Evolutionary conservation across 1,140 invertebrate species (phyloP), one percentile per base, ranked within the genome.

Genomic region (Panulirus ornatus): DNA sequence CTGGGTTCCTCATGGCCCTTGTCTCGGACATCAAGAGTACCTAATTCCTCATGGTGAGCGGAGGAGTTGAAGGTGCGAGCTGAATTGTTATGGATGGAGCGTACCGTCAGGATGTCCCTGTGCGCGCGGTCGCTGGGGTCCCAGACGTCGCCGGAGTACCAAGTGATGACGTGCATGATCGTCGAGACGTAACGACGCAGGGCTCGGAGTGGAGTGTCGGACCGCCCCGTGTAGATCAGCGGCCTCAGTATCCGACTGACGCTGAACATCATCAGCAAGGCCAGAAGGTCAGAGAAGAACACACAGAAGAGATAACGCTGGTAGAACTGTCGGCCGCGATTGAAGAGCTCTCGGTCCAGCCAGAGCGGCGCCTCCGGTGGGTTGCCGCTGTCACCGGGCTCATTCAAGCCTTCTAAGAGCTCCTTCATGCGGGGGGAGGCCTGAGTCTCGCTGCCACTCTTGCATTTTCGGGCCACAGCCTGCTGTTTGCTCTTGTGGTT

Each of bases 121-220:
- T 94, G 93, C 0, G 94, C 95, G 0, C 88, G 81, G 54, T 94
- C 94, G 1, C 93, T 93, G 36, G 93, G 78, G 8, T 93, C 91
- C 94, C 94, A 95, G 8, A 97, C 94, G 44, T 96, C 95, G 71
- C 95, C 94, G 19, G 95, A 94, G 92, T 97, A 97, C 97, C 97
- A 98, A 1, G 95, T 93, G 2, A 95, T 93, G 27, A 96, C 95
- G 92, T 97, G 96, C 2, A 96, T 93, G 63, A 96, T 94, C 0
- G 97, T 97, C 1, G 95, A 95, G 1, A 96, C 93, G 93, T 98
- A 98, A 92, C 97, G 95, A 87, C 95, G 95, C 93, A 97, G 97
- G 0, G 97, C 96, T 92, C 94, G 92, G 93, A 92, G 93, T 91
- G 93, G 93, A 92, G 93, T 95, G 93, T 93, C 93, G 88, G 93